These are phyloP conservation scores for Mobula birostris DNA, from an alignment of 2,113 vertebrate species.

Conservation along the genomic window DNA sequence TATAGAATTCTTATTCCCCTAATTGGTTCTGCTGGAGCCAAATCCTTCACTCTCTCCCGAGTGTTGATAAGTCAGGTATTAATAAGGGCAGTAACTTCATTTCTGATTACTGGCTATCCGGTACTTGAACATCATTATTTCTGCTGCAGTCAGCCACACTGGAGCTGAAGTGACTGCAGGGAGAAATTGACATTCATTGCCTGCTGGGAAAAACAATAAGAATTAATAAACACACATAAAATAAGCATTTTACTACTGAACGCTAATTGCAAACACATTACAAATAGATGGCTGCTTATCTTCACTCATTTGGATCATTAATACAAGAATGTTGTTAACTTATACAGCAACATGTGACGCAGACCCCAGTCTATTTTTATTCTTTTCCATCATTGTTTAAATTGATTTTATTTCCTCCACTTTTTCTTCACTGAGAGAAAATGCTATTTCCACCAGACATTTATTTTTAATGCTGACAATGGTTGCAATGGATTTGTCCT, in stretches of 20 bases:
- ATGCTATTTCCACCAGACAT: neutral
- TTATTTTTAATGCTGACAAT: neutral
- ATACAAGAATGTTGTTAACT: neutral
- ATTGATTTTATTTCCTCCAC: neutral
- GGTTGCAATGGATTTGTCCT: neutral
- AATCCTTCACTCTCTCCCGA: neutral
- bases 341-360: neutral
- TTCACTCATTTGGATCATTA: conserved; percentile 33
- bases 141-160: neutral
- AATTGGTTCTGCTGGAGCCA: neutral
- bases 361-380: neutral
- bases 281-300: conserved; percentile 27
- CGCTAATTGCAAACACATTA: conserved; percentile 34
- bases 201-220: conserved; percentile 35
- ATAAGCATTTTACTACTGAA: conserved; percentile 22
- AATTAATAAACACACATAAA: conserved; percentile 12
- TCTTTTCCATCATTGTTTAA: neutral
- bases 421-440: neutral
- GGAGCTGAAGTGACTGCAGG: neutral
- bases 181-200: neutral
- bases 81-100: neutral
- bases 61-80: neutral
- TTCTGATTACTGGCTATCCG: neutral
- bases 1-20: neutral
- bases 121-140: neutral